These are phyloP conservation scores for Aporophyla nigra DNA, from an alignment of 2,888 invertebrate species.

Conservation along the genomic window DNA sequence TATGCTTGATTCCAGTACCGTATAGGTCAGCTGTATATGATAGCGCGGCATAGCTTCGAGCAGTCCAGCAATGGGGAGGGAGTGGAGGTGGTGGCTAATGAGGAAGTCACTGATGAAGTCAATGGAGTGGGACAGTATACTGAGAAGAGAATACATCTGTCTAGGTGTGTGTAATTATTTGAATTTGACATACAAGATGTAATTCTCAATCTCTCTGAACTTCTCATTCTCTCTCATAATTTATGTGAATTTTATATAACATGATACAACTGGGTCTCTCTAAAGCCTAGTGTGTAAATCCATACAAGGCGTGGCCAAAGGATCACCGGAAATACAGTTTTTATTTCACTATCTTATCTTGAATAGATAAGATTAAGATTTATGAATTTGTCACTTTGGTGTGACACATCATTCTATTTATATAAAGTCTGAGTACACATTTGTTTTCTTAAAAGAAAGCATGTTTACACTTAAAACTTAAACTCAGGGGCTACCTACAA, in stretches of 20 bases:
- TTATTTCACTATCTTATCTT: slow-evolving; percentile 3
- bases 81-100: slow-evolving; percentile 97
- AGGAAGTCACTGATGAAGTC: slow-evolving; percentile 94
- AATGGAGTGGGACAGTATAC: slow-evolving; percentile 97
- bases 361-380: slow-evolving; percentile 14
- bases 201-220: neutral
- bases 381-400: neutral
- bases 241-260: too few species aligned
- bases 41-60: slow-evolving; percentile 97
- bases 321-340: slow-evolving; percentile 9
- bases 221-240: neutral
- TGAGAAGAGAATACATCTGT: slow-evolving; percentile 97
- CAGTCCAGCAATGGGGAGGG: slow-evolving; percentile 97
- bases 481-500: too few species aligned
- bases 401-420: slow-evolving; percentile 31
- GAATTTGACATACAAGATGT: neutral
- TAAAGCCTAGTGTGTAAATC: neutral
- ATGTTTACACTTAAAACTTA: too few species aligned
- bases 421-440: neutral
- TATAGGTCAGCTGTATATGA: slow-evolving; percentile 98
- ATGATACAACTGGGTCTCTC: neutral
- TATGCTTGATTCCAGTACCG: slow-evolving; percentile 93
- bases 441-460: neutral
- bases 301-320: slow-evolving; percentile 8
- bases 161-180: slow-evolving; percentile 91